phyloP scores from a whole-genome alignment of 23 tunicate genomes.

The Phallusia fumigata region DNA sequence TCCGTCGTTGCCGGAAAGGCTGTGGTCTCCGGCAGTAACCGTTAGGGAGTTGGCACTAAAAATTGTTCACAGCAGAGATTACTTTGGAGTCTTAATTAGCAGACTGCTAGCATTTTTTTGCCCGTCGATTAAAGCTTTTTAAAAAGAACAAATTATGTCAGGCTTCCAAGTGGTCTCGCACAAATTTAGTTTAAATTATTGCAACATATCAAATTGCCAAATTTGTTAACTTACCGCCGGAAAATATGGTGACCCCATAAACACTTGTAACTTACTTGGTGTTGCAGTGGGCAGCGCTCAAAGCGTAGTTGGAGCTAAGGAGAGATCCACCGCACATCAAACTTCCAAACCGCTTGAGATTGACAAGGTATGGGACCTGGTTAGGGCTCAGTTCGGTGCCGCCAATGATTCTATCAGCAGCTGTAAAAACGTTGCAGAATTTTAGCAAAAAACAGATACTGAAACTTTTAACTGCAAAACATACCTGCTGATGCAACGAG shows the following conservation, averaged over 20 bases:
- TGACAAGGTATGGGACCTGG: conserved; percentile 50
- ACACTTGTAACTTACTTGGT: neutral
- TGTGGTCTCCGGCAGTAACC: conserved; percentile 61
- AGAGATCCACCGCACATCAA: conserved; percentile 80
- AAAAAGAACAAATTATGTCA: too few species aligned
- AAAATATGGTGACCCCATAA: too few species aligned
- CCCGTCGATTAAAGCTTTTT: too few species aligned
- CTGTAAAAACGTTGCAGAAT: neutral
- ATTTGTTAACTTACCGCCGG: too few species aligned
- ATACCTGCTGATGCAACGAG: conserved; percentile 40
- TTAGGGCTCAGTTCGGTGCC: conserved; percentile 34
- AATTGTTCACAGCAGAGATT: too few species aligned
- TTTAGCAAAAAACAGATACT: neutral
- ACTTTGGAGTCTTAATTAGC: too few species aligned
- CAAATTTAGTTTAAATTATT: too few species aligned
- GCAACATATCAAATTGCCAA: too few species aligned
- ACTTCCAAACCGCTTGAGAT: conserved; percentile 57
- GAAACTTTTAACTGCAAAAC: neutral
- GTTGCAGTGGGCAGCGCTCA: conserved; percentile 84
- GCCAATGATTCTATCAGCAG: conserved; percentile 72
- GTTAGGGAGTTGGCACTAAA: conserved; percentile 38
- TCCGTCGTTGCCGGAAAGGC: conserved; percentile 49
- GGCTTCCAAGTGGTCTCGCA: too few species aligned
- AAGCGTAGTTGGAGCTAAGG: conserved; percentile 41
- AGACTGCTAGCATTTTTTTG: too few species aligned